These are phyloP conservation scores for Takifugu flavidus DNA, from an alignment of 2,113 vertebrate genomes.

Conservation along the genomic window DNA sequence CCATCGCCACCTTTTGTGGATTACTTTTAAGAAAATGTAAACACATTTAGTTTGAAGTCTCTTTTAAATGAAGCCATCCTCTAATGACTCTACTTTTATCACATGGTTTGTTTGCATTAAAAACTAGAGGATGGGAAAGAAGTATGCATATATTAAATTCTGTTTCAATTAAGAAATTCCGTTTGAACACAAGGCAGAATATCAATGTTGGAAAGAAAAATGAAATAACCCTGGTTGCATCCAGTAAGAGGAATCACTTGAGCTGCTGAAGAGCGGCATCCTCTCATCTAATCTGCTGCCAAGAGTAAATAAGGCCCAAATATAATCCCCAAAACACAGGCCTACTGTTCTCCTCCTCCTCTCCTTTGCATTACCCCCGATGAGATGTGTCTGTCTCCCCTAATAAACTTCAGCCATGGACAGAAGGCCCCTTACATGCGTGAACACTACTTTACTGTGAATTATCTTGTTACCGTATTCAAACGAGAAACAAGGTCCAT, in stretches of 20 bases:
- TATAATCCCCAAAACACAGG: constrained; percentile 40
- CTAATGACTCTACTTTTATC: neutral
- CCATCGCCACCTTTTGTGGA: neutral
- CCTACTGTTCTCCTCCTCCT: constrained; percentile 26
- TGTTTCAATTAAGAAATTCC: no score
- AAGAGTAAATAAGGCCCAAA: constrained; percentile 30
- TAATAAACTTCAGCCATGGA: constrained; percentile 14
- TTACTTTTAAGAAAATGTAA: neutral
- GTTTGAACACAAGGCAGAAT: neutral
- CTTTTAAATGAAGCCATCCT: neutral
- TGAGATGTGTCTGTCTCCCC: constrained; percentile 14
- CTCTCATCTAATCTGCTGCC: constrained; percentile 34
- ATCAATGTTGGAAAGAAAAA: neutral
- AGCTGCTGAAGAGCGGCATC: constrained; percentile 18
- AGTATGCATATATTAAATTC: neutral
- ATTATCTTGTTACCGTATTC: constrained; percentile 2
- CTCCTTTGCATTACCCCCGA: constrained; percentile 2
- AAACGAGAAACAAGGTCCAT: constrained; percentile 21
- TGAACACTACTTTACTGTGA: constrained; percentile 10
- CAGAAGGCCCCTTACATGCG: constrained; percentile 20
- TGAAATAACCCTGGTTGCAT: neutral
- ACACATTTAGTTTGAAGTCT: neutral
- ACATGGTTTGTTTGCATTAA: neutral
- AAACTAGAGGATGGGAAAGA: neutral
- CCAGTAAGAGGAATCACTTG: neutral